phyloP scores from a whole-genome alignment of 2,113 vertebrate genomes.

The Apeltes quadracus region DNA sequence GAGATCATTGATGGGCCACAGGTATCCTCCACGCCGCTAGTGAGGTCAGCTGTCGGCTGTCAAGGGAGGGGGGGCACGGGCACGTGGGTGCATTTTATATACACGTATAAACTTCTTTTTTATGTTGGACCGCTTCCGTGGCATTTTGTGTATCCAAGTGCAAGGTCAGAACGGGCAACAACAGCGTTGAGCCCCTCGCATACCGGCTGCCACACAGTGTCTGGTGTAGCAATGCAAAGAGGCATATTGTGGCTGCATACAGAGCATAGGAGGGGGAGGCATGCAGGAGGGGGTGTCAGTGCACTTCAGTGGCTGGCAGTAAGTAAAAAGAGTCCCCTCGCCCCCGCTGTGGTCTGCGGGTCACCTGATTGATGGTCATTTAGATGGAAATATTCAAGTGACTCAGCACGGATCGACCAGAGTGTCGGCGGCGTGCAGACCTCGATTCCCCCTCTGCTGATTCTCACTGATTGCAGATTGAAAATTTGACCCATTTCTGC shows the following conservation, averaged over 20 bases:
- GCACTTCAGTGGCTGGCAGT: conserved; percentile 47
- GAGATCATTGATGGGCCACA: conserved; percentile 59
- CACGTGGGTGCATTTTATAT: background rate
- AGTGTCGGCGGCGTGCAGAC: conserved; percentile 12
- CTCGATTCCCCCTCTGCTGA: conserved; percentile 7
- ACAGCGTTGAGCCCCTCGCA: conserved; percentile 37
- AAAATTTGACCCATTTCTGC: conserved; percentile 34
- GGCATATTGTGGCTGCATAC: conserved; percentile 33
- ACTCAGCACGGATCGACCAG: conserved; percentile 22
- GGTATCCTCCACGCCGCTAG: conserved; percentile 40
- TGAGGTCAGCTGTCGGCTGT: conserved; percentile 41
- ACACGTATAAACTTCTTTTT: background rate
- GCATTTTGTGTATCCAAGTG: conserved; percentile 7
- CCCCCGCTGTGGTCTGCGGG: conserved; percentile 44
- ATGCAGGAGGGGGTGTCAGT: conserved; percentile 42
- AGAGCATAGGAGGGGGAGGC: conserved; percentile 7
- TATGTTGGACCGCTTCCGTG: background rate
- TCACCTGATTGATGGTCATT: conserved; percentile 53
- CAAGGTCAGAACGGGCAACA: conserved; percentile 2
- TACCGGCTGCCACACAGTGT: conserved; percentile 47
- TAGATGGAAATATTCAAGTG: conserved; percentile 44
- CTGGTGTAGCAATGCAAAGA: conserved; percentile 40
- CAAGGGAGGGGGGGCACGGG: conserved; percentile 9
- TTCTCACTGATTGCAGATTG: conserved; percentile 4
- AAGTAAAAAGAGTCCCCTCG: conserved; percentile 51